Evolutionary conservation across 2,113 vertebrate species (phyloP).

Genomic region (Bothrops jararaca): DNA sequence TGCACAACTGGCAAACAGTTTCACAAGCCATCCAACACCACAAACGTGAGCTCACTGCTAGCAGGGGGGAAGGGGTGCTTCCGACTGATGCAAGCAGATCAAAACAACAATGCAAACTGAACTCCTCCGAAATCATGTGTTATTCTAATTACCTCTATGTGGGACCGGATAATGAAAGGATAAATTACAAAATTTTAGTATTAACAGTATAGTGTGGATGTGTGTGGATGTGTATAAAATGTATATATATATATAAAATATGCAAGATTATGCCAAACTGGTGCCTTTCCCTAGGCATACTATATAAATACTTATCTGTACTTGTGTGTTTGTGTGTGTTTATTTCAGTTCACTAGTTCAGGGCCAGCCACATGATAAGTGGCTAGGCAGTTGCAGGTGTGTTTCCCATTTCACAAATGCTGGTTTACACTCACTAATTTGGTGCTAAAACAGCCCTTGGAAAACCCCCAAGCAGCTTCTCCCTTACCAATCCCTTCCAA

Average conservation of each 20-base stretch:
- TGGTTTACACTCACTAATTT: background rate
- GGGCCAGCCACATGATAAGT: background rate
- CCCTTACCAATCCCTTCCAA: background rate
- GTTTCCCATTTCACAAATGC: background rate
- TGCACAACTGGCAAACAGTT: conserved; percentile 16
- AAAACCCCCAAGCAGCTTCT: background rate
- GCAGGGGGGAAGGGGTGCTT: background rate
- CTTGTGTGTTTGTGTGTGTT: background rate
- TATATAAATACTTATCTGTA: conserved; percentile 8
- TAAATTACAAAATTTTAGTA: conserved; percentile 17
- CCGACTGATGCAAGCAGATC: background rate
- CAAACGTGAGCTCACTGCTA: conserved; percentile 1
- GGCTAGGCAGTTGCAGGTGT: background rate
- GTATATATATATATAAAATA: conserved; percentile 32
- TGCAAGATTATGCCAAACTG: conserved; percentile 15
- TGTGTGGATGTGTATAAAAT: conserved; percentile 5
- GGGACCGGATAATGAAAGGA: background rate
- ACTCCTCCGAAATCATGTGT: background rate
- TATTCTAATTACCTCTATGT: background rate
- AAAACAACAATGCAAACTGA: background rate
- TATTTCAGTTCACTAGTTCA: conserved; percentile 5
- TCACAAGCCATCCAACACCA: conserved; percentile 19
- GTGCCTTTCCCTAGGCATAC: background rate
- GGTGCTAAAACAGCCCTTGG: background rate
- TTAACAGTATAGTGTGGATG: conserved; percentile 7